Evolutionary conservation across 2,113 vertebrate genomes (phyloP).

Genomic region (Cyphomyrus discorhynchus): DNA sequence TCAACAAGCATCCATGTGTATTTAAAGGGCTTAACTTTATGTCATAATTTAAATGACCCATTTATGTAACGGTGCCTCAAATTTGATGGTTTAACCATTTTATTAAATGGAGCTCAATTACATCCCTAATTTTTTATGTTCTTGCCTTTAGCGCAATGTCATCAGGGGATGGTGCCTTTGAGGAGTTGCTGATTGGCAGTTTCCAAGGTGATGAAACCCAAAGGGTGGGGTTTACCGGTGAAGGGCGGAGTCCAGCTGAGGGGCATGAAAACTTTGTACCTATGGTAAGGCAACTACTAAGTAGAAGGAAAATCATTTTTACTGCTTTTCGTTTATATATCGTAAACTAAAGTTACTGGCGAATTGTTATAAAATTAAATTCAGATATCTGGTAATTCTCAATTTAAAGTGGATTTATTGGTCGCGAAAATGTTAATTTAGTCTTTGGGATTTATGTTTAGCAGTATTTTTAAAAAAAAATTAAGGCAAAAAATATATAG

Average conservation of each 20-base stretch:
- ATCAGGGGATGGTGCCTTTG: slow-evolving; percentile 41
- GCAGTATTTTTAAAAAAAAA: neutral
- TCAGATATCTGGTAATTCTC: neutral
- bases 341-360: neutral
- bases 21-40: neutral
- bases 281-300: slow-evolving; percentile 22
- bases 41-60: neutral
- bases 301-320: neutral
- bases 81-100: neutral
- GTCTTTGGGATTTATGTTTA: neutral
- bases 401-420: neutral
- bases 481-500: neutral
- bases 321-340: neutral
- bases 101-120: neutral
- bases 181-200: slow-evolving; percentile 45
- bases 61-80: neutral
- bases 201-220: slow-evolving; percentile 43
- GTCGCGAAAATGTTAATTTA: neutral
- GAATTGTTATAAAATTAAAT: neutral
- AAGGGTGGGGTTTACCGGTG: slow-evolving; percentile 17
- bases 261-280: neutral
- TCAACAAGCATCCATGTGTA: neutral
- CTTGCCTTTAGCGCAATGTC: slow-evolving; percentile 30
- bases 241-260: neutral
- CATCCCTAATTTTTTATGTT: slow-evolving; percentile 13